Evolutionary conservation across 2,888 invertebrate genomes (phyloP), one percentile per base, ranked within the genome.

Genomic region (Spilosoma lubricipeda): DNA sequence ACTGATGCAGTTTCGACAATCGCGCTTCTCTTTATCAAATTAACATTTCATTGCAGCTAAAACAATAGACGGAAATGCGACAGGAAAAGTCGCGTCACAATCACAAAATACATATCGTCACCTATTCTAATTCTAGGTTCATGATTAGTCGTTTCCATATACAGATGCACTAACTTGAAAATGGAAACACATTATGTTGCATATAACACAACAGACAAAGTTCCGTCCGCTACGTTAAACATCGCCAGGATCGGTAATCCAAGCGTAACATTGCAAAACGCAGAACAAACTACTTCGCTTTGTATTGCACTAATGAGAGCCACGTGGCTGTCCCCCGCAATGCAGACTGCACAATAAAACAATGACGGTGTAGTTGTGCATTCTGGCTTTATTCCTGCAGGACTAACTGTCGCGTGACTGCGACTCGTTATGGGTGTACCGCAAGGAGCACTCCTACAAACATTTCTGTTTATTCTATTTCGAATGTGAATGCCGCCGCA

Each of bases 331-430:
- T 93, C 94, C 93, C 94, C 95, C 93, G 95, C 95, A 95, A 91
- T 95, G 95, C 95, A 95, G 95, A 88, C 93, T 92, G 92, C 93
- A 95, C 94, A 95, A 95, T 94, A 95, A 95, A 94, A 95, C 95
- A 95, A 95, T 94, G 90, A 91, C 89, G 87, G 90, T 87, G 90
- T 92, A 93, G 91, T 93, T 91, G 91, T 92, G 92, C 92, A 92
- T 91, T 93, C 92, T 88, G 90, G 90, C 93, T 93, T 93, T 93
- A 95, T 94, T 93, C 92, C 93, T 91, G 84, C 90, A 93, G 93
- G 93, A 93, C 90, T 90, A 91, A 92, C 89, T 90, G 92, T 94
- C 93, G 94, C 94, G 93, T 94, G 94, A 94, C 93, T 92, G 82
- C 85, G 85, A 88, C 90, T 91, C 91, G 93, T 93, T 92, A 90